Percentiles rank a stretch among this genome's conserved stretches.
Evolutionary conservation across 2,888 invertebrate genomes (phyloP).

Genomic region (Cataglyphis rosenhaueri): DNA sequence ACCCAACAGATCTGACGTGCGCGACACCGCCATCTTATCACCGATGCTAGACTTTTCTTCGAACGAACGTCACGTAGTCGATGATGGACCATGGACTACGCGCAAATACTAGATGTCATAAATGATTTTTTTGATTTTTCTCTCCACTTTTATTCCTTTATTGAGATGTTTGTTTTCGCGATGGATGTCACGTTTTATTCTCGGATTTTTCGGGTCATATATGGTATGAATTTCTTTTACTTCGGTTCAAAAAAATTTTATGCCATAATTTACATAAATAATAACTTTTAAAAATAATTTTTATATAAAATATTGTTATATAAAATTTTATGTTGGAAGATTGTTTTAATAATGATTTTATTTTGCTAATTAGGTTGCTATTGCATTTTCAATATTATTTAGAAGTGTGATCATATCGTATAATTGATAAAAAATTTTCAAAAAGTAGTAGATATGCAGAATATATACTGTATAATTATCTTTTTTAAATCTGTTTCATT

Average conservation of each 20-base stretch:
- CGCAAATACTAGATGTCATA: slow-evolving; percentile 23
- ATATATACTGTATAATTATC: not conserved
- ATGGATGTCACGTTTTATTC: no score
- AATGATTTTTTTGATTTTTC: not conserved
- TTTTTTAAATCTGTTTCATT: not conserved
- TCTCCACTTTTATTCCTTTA: not conserved
- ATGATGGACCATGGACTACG: slow-evolving; percentile 56
- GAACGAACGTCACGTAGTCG: slow-evolving; percentile 52
- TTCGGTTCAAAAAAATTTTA: no score
- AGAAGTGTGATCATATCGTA: no score
- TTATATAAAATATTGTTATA: no score
- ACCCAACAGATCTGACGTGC: slow-evolving; percentile 73
- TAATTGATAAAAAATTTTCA: not conserved
- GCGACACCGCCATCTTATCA: slow-evolving; percentile 81
- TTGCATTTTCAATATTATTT: no score
- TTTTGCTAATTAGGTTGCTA: no score
- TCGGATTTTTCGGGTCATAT: no score
- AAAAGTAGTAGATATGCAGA: not conserved
- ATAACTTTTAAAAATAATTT: no score
- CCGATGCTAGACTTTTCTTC: slow-evolving; percentile 67
- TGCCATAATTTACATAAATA: no score
- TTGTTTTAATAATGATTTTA: no score
- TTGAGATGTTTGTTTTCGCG: no score
- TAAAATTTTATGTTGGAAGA: no score
- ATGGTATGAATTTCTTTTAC: not conserved